Conservation (phyloP, 2,888 invertebrate species). For the Hemithea aestivaria region DNA sequence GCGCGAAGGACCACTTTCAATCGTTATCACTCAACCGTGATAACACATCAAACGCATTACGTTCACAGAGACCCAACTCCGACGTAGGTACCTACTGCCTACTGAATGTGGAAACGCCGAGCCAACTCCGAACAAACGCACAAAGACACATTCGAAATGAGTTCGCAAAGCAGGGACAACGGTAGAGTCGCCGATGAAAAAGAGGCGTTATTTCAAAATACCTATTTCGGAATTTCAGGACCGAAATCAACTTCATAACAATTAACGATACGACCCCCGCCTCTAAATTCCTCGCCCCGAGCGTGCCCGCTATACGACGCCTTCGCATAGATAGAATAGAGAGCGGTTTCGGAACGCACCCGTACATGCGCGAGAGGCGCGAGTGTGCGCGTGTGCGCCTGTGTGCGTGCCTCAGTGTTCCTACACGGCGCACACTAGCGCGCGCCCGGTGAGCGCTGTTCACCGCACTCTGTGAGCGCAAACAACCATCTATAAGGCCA, state of each 20-base stretch:
- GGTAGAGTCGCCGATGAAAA: slow-evolving; percentile 52
- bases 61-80: slow-evolving; percentile 28
- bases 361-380: slow-evolving; percentile 47
- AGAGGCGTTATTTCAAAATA: slow-evolving; percentile 76
- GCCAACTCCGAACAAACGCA: slow-evolving; percentile 8
- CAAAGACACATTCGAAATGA: slow-evolving; percentile 17
- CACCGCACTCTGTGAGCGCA: slow-evolving; percentile 80
- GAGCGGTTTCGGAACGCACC: slow-evolving; percentile 79
- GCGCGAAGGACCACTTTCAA: slow-evolving; percentile 43
- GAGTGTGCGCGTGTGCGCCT: slow-evolving; percentile 40
- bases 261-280: slow-evolving; percentile 80
- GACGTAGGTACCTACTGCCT: slow-evolving; percentile 11
- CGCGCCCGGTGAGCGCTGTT: slow-evolving; percentile 77
- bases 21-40: slow-evolving; percentile 64
- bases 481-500: slow-evolving; percentile 80
- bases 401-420: slow-evolving; percentile 43
- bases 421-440: slow-evolving; percentile 59
- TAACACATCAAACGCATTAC: slow-evolving; percentile 53
- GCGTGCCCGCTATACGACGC: slow-evolving; percentile 78
- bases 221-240: slow-evolving; percentile 78
- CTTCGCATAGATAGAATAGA: slow-evolving; percentile 80
- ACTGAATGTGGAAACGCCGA: slow-evolving; percentile 25
- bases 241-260: slow-evolving; percentile 80
- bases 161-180: slow-evolving; percentile 17
- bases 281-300: slow-evolving; percentile 79